phyloP scores from a whole-genome alignment of 2,797 vertebrate genomes.

The Podargus strigoides region DNA sequence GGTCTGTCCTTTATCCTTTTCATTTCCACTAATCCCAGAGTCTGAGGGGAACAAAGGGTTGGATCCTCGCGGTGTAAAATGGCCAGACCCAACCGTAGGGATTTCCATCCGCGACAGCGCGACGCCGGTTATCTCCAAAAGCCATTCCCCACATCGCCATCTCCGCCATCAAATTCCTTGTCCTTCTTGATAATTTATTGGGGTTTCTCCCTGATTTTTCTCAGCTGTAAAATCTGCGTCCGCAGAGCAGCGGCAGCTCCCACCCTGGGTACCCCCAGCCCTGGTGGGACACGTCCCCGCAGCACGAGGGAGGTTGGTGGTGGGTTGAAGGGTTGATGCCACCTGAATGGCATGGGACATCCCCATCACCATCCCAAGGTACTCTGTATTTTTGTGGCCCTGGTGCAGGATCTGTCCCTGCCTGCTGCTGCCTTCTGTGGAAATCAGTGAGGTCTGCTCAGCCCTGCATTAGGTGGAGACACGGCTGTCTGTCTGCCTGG shows the following conservation, averaged over 20 bases:
- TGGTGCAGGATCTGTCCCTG: background rate
- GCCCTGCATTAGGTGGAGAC: background rate
- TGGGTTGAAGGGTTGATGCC: background rate
- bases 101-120: background rate
- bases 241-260: background rate
- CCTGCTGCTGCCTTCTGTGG: background rate
- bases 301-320: rapidly evolving
- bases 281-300: rapidly evolving
- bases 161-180: slow-evolving; percentile 8
- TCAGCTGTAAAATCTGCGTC: background rate
- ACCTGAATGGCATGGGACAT: rapidly evolving
- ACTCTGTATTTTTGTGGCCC: background rate
- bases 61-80: slow-evolving; percentile 46
- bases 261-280: background rate
- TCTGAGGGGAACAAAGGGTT: slow-evolving; percentile 45
- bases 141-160: background rate
- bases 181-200: background rate
- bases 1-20: slow-evolving; percentile 59
- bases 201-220: background rate
- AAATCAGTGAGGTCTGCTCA: background rate
- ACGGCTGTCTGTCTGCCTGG: background rate
- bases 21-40: slow-evolving; percentile 43
- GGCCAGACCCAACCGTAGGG: background rate
- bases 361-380: background rate
- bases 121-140: slow-evolving; percentile 37